Base-by-base conservation (phyloP, 2,797 vertebrate genomes). In the Onychomys leucogaster region DNA sequence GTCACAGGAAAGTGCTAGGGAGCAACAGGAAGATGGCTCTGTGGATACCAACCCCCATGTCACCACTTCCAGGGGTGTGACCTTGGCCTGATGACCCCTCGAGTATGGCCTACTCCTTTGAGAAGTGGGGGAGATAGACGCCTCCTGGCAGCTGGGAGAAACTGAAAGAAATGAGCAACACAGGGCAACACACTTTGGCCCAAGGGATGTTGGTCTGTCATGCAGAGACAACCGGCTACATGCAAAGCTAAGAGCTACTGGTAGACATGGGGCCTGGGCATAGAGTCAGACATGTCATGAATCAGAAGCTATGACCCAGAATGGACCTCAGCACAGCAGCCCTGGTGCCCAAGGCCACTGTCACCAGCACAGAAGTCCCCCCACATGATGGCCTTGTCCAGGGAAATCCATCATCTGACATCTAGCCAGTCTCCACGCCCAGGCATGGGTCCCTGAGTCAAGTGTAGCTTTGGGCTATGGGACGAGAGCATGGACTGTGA, bases 141-240 rank as follows among this genome's bases (percentile, higher is more conserved):
- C 5, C 5, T 52, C 7, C 0, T 46, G 2, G 34, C 8, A 37
- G 1, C 4, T 11, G 1, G 57, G 43, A 12, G 65, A 23, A 17
- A 12, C 0, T 3, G 9, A n/a, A 34, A 85, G 16, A 41, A 57
- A 37, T 1, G 21, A 83, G 34, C 21, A 61, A 19, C 37, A 32
- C 0, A 0, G 25, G 55, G 77, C 43, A 1, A 19, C 17, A 6
- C 0, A 1, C 19, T 21, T 0, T 3, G 49, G 6, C 16, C n/a
- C 1, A 0, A 10, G 19, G 61, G 27, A 11, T 55, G 37, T 19
- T 1, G 5, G 76, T 82, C 6, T 19, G 14, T 46, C 10, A 0
- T 2, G 34, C 49, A n/a, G 46, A 29, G 84, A 37, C 13, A 25
- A 3, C 41, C 27, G 1, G 41, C 41, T 13, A 6, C 82, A 21